These are phyloP conservation scores for Brachymystax lenok DNA, from an alignment of 2,797 vertebrate species.

Conservation along the genomic window DNA sequence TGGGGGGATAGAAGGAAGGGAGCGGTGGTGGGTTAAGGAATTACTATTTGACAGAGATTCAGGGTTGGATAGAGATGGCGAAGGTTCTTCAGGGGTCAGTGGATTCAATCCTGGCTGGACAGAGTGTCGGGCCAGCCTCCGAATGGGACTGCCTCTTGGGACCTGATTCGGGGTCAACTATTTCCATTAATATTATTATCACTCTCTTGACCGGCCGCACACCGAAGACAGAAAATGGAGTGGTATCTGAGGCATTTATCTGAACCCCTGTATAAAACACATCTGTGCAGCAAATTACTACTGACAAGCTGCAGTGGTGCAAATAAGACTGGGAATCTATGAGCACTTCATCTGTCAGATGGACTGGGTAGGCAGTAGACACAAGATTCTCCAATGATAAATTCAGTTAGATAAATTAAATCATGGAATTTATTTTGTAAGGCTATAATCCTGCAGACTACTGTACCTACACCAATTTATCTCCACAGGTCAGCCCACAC, in stretches of 20 bases:
- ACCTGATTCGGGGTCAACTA: slow-evolving; percentile 58
- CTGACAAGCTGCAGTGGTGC: slow-evolving; percentile 1
- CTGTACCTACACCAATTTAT: not conserved
- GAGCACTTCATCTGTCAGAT: not conserved
- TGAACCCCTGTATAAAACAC: slow-evolving; percentile 35
- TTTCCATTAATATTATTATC: slow-evolving; percentile 71
- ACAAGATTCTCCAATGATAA: not conserved
- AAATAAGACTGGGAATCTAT: slow-evolving; percentile 27
- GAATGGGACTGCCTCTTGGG: slow-evolving; percentile 50
- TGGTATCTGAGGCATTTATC: slow-evolving; percentile 53
- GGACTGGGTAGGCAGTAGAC: slow-evolving; percentile 26
- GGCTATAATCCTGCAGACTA: not conserved
- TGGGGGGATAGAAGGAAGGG: not conserved
- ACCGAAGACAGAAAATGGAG: slow-evolving; percentile 50
- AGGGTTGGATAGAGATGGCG: slow-evolving; percentile 44
- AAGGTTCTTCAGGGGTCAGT: slow-evolving; percentile 73
- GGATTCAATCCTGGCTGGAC: slow-evolving; percentile 70
- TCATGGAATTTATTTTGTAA: not conserved
- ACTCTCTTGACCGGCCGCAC: slow-evolving; percentile 56
- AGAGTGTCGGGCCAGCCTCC: slow-evolving; percentile 47
- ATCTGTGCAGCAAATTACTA: slow-evolving; percentile 38
- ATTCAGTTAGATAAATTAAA: not conserved
- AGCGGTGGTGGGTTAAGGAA: slow-evolving; percentile 59
- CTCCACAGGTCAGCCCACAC: not conserved
- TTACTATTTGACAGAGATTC: slow-evolving; percentile 67